Percentiles rank a stretch among this genome's conserved stretches.
Conservation (phyloP, 2,888 invertebrate genomes). For the Hydropsyche betteni region DNA sequence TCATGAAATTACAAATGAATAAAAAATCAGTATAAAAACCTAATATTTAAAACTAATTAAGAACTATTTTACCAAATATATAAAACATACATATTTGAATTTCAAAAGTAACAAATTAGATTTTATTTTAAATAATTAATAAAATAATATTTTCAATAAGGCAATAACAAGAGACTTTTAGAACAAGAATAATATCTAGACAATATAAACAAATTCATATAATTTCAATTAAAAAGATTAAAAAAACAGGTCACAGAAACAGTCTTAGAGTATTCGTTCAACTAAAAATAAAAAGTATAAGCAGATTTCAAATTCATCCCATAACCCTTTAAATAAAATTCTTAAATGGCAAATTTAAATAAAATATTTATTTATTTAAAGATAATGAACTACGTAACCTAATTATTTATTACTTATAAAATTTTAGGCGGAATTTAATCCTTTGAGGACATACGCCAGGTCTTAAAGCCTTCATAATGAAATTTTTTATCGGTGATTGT, state of each 20-base stretch:
- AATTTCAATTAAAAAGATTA: conserved; percentile 58
- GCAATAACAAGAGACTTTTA: conserved; percentile 58
- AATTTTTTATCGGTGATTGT: conserved; percentile 15
- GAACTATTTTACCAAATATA: not conserved
- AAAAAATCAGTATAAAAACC: conserved; percentile 13
- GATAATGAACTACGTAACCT: conserved; percentile 39
- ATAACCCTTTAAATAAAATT: conserved; percentile 47
- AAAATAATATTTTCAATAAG: conserved; percentile 53
- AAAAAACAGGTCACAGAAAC: conserved; percentile 68
- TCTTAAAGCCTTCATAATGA: conserved; percentile 27
- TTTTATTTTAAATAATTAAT: not conserved
- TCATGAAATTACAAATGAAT: not conserved
- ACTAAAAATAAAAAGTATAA: conserved; percentile 48
- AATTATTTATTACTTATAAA: conserved; percentile 18
- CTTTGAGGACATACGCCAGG: conserved; percentile 36
- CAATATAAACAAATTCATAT: conserved; percentile 55
- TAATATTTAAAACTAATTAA: conserved; percentile 2
- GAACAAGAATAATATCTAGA: conserved; percentile 58
- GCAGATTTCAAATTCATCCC: conserved; percentile 54
- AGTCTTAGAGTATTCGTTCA: conserved; percentile 59
- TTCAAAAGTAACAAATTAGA: conserved; percentile 16
- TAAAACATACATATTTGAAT: conserved; percentile 3
- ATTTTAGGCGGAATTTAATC: conserved; percentile 41
- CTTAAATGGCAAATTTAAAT: conserved; percentile 46
- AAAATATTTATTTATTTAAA: conserved; percentile 40